Base-by-base conservation (phyloP, 2,113 vertebrate species). In the Cryptotis parvus region DNA sequence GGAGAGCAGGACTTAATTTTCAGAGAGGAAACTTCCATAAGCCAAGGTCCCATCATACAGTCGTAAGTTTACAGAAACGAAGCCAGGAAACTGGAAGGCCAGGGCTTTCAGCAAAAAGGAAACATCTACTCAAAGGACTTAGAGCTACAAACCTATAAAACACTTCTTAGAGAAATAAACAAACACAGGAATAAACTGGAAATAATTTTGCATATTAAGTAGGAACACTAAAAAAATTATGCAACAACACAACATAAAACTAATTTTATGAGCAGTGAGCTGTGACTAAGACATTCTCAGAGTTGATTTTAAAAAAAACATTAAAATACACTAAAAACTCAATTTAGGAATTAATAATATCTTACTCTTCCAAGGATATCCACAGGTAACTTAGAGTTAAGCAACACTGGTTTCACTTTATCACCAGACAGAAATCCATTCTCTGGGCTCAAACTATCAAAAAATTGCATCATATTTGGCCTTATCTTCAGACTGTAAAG, bases 331-430 rank as follows among this genome's bases (percentile, higher is more conserved):
- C 37, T 82, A 75, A 93, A 89, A 95, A 78, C 39, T 87, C 70
- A 89, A n/a, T 66, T 94, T 93, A 84, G 43, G 84, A 89, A 73
- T 84, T 93, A 95, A 74, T 35, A 79, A 33, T 79, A 94, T 95
- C 98, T 97, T 98, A 99, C 99, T 98, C 99, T 98, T 97, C 99
- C 99, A 70, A 99, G 98, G 93, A 99, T 98, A 95, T 99, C 99
- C 97, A 99, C 99, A 88, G 99, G 98, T 66, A 99, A 98, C 96
- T 99, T 99, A 87, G 99, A 99, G 97, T 99, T 99, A 18, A 99
- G 99, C 93, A 99, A 98, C 61, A 99, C 99, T 66, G 99, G 99
- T 96, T 99, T 99, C 97, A 99, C 99, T 95, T 99, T 99, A 76
- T 99, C 99, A 35, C 99, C 99, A 58, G 99, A 99, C 33, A 99